These are phyloP conservation scores for Panurus biarmicus DNA, from an alignment of 2,113 vertebrate genomes.

Conservation along the genomic window DNA sequence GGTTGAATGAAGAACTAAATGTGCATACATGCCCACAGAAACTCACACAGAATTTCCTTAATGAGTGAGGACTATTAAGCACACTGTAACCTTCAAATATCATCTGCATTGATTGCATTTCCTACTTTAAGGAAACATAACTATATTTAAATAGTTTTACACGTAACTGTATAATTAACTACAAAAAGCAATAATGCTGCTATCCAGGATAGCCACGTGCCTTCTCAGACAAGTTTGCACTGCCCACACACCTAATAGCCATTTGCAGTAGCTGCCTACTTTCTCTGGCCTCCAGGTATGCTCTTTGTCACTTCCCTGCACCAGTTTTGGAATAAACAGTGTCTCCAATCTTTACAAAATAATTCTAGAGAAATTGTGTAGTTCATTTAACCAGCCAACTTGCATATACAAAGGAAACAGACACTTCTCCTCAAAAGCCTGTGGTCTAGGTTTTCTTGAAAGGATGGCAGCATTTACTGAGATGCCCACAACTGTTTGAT, in stretches of 20 bases:
- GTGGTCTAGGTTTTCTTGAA: background rate
- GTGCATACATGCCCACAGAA: background rate
- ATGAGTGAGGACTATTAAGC: background rate
- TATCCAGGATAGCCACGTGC: background rate
- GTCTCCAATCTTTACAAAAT: background rate
- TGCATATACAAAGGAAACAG: background rate
- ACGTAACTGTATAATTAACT: background rate
- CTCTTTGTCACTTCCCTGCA: background rate
- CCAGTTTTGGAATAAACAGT: background rate
- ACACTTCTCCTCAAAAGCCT: background rate
- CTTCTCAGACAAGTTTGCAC: background rate
- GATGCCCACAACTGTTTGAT: background rate
- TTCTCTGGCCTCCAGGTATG: background rate
- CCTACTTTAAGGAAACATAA: background rate
- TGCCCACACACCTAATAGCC: background rate
- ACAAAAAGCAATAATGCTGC: background rate
- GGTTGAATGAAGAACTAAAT: background rate
- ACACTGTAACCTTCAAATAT: background rate
- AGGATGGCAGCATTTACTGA: background rate
- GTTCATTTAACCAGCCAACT: background rate
- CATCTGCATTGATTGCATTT: background rate
- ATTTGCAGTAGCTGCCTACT: background rate
- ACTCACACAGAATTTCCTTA: background rate
- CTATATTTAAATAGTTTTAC: background rate
- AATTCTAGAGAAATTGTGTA: background rate